Evolutionary conservation across 2,888 invertebrate genomes (phyloP).

Genomic region (Philhelius pedissequus): DNA sequence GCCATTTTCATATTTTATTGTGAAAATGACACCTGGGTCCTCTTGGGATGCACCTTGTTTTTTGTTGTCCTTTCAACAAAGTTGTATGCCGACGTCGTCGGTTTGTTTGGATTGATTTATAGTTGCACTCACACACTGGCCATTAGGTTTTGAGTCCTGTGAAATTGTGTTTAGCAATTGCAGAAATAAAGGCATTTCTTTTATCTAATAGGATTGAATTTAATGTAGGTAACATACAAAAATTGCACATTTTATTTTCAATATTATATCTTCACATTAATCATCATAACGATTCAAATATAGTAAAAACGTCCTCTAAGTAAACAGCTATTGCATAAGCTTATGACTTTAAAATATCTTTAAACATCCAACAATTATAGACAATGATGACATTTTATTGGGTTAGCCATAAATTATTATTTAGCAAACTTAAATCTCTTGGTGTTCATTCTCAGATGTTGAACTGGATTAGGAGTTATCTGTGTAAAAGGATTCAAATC

Average conservation of each 20-base stretch:
- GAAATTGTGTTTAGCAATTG: not conserved
- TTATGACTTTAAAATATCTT: not conserved
- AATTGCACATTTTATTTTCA: no score
- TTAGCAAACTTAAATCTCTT: no score
- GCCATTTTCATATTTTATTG: conserved; percentile 10
- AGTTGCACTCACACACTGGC: not conserved
- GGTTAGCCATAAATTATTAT: no score
- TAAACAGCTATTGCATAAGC: not conserved
- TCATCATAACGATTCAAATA: not conserved
- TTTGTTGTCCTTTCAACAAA: conserved; percentile 26
- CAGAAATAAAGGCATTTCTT: not conserved
- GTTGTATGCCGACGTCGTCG: conserved; percentile 37
- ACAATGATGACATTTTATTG: no score
- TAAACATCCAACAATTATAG: not conserved
- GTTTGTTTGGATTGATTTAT: conserved; percentile 43
- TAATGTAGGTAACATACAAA: no score
- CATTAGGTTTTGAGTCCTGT: not conserved
- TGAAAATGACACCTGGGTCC: conserved; percentile 31
- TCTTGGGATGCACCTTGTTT: not conserved
- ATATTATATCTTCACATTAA: no score
- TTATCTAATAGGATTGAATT: no score
- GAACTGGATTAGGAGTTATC: no score
- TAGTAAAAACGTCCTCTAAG: not conserved
- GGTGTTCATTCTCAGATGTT: no score
- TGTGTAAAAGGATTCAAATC: no score